Conservation (phyloP, 2,888 invertebrate species). For the Dyspetes luteomarginatus region DNA sequence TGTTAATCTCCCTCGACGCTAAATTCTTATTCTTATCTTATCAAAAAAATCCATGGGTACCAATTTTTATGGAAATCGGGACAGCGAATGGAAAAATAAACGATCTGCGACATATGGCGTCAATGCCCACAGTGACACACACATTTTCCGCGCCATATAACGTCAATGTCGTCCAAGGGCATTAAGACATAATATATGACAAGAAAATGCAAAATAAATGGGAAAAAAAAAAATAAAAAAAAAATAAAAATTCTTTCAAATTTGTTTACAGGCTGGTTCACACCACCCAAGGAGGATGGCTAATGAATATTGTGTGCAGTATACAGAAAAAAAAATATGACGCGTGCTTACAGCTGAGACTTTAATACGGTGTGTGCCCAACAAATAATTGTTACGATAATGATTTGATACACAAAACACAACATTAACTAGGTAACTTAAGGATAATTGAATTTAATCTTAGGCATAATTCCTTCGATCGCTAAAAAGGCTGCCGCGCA, state of each 20-base stretch:
- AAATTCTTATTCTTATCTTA: no score
- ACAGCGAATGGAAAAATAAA: no score
- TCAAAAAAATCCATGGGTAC: no score
- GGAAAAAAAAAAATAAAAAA: no score
- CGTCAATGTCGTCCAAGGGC: no score
- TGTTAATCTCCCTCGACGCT: no score
- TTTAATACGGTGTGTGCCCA: constrained; percentile 82
- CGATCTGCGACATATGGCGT: no score
- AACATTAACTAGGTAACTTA: constrained; percentile 82
- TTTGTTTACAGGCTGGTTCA: constrained; percentile 91
- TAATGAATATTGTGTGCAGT: constrained; percentile 84
- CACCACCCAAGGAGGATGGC: constrained; percentile 96
- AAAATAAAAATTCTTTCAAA: no score
- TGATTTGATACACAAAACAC: constrained; percentile 81
- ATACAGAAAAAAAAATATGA: constrained; percentile 70
- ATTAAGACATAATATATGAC: background rate
- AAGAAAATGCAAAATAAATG: constrained; percentile 21
- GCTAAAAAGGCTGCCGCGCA: constrained; percentile 77
- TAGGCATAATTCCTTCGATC: constrained; percentile 80
- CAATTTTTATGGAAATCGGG: no score
- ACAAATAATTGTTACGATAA: constrained; percentile 82
- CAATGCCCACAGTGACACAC: no score
- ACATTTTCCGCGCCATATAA: no score
- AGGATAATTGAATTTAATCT: constrained; percentile 80
- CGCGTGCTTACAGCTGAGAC: constrained; percentile 82